Evolutionary conservation across 2,888 invertebrate species (phyloP), one percentile per base, ranked within the genome.

Genomic region (Muscina levida): DNA sequence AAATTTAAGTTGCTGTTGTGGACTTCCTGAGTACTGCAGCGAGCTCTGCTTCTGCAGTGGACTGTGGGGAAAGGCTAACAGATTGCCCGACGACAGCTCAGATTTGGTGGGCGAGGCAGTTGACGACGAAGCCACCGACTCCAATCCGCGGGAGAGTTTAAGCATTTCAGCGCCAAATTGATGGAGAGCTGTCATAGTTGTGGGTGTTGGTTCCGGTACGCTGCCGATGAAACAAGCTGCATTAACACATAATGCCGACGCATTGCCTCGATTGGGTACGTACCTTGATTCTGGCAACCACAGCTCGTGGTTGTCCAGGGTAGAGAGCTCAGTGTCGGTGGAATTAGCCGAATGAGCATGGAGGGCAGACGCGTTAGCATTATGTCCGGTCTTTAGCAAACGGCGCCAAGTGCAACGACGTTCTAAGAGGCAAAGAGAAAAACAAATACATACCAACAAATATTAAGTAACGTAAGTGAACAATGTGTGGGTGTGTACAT

Each of bases 81-180:
- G 85, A 82, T 87, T 88, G 13, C 86, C 83, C 70, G 86, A 85
- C 19, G 88, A 89, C 72, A 88, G 85, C 82, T 89, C 89, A 53
- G 89, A 88, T 84, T 88, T 89, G 15, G 89, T 88, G 26, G 87
- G 88, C 1, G 89, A 89, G 15, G 84, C 86, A 0, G 88, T 89
- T 19, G 89, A 87, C 1, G 89, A 87, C 2, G 90, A 89, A 87
- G 91, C 91, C 77, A 95, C 95, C 82, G 95, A 95, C 91, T 95
- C 95, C 85, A 96, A 91, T 82, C 96, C 95, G 82, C 95, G 92
- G 26, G 96, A 96, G 37, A 96, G 92, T 87, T 95, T 95, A 86
- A 96, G 92, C 96, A 96, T 95, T 92, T 96, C 95, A 44, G 95
- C 95, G 72, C 96, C 96, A 89, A 96, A 96, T 88, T 95, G 95